Base-by-base conservation (phyloP, 2,113 vertebrate species). In the Tichodroma muraria region DNA sequence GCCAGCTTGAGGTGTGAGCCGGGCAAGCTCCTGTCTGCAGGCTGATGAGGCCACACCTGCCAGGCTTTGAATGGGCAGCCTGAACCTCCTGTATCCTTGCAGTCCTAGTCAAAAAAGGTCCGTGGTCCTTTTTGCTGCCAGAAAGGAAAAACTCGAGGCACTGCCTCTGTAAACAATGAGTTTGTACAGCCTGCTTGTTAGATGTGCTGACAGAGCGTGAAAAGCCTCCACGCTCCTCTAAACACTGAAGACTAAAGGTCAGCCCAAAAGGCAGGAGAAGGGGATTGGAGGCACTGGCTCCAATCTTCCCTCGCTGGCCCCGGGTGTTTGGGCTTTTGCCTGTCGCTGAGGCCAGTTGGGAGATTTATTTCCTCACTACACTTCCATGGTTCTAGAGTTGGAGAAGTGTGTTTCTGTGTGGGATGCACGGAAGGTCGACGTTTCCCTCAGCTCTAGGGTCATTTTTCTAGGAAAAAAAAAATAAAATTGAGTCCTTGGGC, bases 1-100 rank as follows among this genome's bases (percentile, higher is more conserved):
- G 0, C 11, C 10, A 21, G 56, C 40, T 8, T 1, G 2, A 68
- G 49, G 31, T 2, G 3, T 0, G 12, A 77, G 44, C 22, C 6
- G 25, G 38, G 31, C 53, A 44, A 73, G 37, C 20, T 78, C 10
- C 50, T 21, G 27, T 11, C 63, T 42, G 53, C 52, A 45, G 1
- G 30, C 4, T 22, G 23, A 14, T 9, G 9, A 33, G 47, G 6
- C 1, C 6, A 13, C 17, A 45, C 9, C 14, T 63, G 56, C 56
- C 60, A 18, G 44, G 47, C 31, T 77, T 47, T 0, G 3, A 38
- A 18, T 3, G 5, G 13, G 54, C 68, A 80, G n/a, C 65, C 54
- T 30, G 31, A 37, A 45, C 53, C 19, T 38, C 31, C 47, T 35
- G 2, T 22, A 10, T 23, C 27, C 38, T 27, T 4, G 3, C 0